Evolutionary conservation across 2,113 vertebrate genomes (phyloP), one percentile per base, ranked within the genome.

Genomic region (Aspiorhynchus laticeps): DNA sequence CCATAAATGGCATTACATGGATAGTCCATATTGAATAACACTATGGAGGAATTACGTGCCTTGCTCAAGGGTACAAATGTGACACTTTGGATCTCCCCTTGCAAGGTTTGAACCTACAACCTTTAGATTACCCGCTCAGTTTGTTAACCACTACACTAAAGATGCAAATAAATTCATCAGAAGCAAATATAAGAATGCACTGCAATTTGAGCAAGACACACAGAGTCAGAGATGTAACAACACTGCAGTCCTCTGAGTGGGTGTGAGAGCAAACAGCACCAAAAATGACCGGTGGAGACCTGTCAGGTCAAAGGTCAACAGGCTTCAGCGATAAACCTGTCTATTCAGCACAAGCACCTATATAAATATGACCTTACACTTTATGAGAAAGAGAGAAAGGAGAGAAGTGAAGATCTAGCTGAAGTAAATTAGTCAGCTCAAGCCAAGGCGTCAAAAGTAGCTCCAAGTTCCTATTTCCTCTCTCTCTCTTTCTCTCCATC

Each of bases 401-500:
- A 63, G 21, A 61, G 59, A 46, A 78, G 15, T 51, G 61, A 65
- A 26, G 33, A 61, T 38, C 19, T 28, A 33, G 78, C 78, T 36
- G 65, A 19, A 84, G 3, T 56, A 77, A 48, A 75, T 75, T 67
- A 83, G 71, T 61, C 53, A 67, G 71, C 67, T 79, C n/a, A 41
- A 73, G 77, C 80, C 56, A 48, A 85, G 43, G 81, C 65, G 7
- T 86, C 59, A 87, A 73, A 87, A 88, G 73, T 83, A 79, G 28
- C 87, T 89, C 78, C 41, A 38, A 31, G 21, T 80, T 80, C 21
- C 73, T 5, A 48, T 80, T 76, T 84, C 65, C 69, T 73, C 80
- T 69, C 75, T 33, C 21, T 48, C 61, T 56, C 48, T 80, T 46
- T 85, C 28, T 63, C 77, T 36, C 43, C 31, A 28, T 86, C 84